Evolutionary conservation across 2,888 invertebrate species (phyloP), one percentile per base, ranked within the genome.

Genomic region (Sesia apiformis): DNA sequence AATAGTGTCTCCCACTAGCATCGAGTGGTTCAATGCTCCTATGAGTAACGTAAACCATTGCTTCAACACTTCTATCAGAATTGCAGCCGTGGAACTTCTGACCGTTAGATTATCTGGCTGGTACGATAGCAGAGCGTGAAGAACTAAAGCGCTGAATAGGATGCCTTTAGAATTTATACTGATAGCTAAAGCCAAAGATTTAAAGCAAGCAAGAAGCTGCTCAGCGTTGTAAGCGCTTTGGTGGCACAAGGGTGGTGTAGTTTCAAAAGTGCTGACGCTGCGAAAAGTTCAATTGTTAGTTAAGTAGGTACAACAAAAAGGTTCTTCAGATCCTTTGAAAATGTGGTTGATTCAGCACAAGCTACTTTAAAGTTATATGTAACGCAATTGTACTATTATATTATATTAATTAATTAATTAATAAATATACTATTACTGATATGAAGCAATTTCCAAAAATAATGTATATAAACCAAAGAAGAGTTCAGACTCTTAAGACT

Each of bases 181-280:
- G 39, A 82, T 72, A n/a, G 71, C 71, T 4, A 75, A 61, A 0
- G 72, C 68, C 42, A 86, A 54, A 1, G 68, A 62, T 58, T 69
- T 76, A n/a, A 89, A 62, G 53, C 83, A 80, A 6, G 86, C 80
- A 39, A 88, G 60, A 0, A 89, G 71, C 57, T 88, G 88, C 3
- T 81, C 75, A 58, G 76, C 72, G 70, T 82, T 83, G 72, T 85
- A 88, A 57, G 85, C 79, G 69, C 87, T 88, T 76, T 87, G 85
- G 58, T 80, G 71, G 8, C 83, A 85, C 3, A 89, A 62, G 0
- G 84, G 72, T 50, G 88, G 64, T 2, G 72, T 74, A 3, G 84
- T 76, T 58, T 78, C 69, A 60, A 77, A 60, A 0, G 57, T 55
- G 51, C 68, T 74, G 38, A 88, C 72, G 3, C 88, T 89, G 75